Percentiles rank a stretch among this genome's conserved stretches.
Conservation (phyloP, 2,888 invertebrate species). For the Synanthedon andrenaeformis region DNA sequence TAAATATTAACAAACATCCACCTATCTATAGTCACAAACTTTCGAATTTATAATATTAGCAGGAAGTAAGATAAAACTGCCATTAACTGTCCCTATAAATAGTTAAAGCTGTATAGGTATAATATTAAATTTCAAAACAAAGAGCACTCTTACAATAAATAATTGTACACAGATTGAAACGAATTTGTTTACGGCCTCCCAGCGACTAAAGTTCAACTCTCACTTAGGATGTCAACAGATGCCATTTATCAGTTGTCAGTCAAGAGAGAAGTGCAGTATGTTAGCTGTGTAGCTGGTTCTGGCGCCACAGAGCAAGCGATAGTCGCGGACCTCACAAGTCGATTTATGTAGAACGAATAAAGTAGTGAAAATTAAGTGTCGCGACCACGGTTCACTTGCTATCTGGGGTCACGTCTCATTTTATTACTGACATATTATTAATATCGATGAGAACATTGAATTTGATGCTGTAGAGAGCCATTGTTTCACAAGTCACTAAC, state of each 20-base stretch:
- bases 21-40: too few relatives aligned
- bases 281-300: slow-evolving; percentile 15
- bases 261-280: slow-evolving; percentile 18
- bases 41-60: too few relatives aligned
- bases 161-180: not conserved
- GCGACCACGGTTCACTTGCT: slow-evolving; percentile 46
- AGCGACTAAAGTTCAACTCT: slow-evolving; percentile 34
- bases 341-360: slow-evolving; percentile 54
- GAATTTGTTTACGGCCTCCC: slow-evolving; percentile 34
- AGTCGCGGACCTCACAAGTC: slow-evolving; percentile 54
- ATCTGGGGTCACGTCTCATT: slow-evolving; percentile 61
- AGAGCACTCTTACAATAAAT: not conserved
- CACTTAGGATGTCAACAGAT: slow-evolving; percentile 43
- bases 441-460: slow-evolving; percentile 58
- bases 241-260: slow-evolving; percentile 49
- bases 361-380: slow-evolving; percentile 66
- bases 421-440: slow-evolving; percentile 64
- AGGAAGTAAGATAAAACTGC: too few relatives aligned
- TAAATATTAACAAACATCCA: too few relatives aligned
- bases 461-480: slow-evolving; percentile 39
- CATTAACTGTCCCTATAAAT: too few relatives aligned
- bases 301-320: slow-evolving; percentile 40
- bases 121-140: not conserved
- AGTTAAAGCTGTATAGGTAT: too few relatives aligned
- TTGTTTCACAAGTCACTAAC: slow-evolving; percentile 36